Evolutionary conservation across 2,113 vertebrate species (phyloP), one percentile per base, ranked within the genome.

Genomic region (Callithrix jacchus): DNA sequence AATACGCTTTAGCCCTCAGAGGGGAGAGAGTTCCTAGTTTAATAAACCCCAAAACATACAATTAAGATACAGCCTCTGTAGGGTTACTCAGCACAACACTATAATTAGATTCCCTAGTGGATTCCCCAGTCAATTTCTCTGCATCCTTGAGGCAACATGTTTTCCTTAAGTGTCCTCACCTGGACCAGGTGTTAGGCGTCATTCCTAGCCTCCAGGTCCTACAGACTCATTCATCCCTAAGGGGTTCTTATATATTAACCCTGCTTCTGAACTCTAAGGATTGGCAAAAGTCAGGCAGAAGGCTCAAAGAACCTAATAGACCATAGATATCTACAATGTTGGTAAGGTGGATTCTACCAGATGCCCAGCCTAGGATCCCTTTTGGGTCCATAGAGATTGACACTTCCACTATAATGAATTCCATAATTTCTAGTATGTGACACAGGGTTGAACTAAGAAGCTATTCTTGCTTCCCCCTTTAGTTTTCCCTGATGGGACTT

Each of bases 31-130:
- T 71, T 8, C 30, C 35, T 52, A 52, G 20, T 76, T 91, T 94
- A 95, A 74, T 12, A 91, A 20, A 80, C 8, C 17, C 5, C 37
- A 91, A 97, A 74, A 95, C n/a, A 90, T 14, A 89, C 42, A 80
- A 81, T 81, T 92, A 77, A 88, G 66, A 91, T 91, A 89, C 17
- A 86, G 21, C 0, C 9, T 93, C 66, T 66, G 14, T 25, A 7
- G 16, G 25, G 9, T n/a, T 86, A 94, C 93, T 87, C 83, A 80
- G 9, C 10, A 74, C 1, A 47, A 45, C 45, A 54, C 49, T 88
- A 45, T 64, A 77, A 93, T 10, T 77, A 25, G 47, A 40, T 74
- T 87, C 32, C 17, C 42, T 74, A 45, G 21, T 16, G 8, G 14
- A 89, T 76, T 45, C 13, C 25, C 73, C 42, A 0, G 8, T 76